Evolutionary conservation across 2,113 vertebrate genomes (phyloP).

Genomic region (Bubalus kerabau): DNA sequence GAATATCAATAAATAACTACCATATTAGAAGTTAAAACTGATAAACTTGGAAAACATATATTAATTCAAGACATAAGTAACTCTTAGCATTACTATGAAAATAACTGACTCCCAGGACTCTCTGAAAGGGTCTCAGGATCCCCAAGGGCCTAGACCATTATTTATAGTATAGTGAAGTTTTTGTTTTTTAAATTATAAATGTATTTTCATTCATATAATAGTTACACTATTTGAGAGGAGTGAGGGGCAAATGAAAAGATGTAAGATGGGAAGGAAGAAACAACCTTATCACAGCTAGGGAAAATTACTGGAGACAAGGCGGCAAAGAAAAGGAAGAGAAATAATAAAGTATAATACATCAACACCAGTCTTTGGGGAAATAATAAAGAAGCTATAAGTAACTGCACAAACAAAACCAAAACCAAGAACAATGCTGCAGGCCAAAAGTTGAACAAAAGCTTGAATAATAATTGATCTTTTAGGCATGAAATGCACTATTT

Average conservation of each 20-base stretch:
- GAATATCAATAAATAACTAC: background rate
- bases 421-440: background rate
- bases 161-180: background rate
- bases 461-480: background rate
- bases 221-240: background rate
- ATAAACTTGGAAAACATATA: background rate
- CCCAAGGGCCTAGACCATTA: background rate
- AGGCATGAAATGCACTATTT: background rate
- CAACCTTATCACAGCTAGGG: background rate
- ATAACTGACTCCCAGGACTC: background rate
- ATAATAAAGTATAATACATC: background rate
- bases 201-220: background rate
- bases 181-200: background rate
- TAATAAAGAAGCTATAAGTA: background rate
- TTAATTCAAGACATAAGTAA: slow-evolving; percentile 21
- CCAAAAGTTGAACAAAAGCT: background rate
- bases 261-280: background rate
- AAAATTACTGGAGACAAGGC: background rate
- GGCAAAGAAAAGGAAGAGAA: background rate
- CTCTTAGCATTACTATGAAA: background rate
- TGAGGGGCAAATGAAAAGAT: background rate
- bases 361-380: background rate
- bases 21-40: background rate
- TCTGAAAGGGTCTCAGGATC: background rate
- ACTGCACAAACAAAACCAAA: slow-evolving; percentile 16